These are phyloP conservation scores for Acronicta alni DNA, from an alignment of 2,888 invertebrate species.

Conservation along the genomic window DNA sequence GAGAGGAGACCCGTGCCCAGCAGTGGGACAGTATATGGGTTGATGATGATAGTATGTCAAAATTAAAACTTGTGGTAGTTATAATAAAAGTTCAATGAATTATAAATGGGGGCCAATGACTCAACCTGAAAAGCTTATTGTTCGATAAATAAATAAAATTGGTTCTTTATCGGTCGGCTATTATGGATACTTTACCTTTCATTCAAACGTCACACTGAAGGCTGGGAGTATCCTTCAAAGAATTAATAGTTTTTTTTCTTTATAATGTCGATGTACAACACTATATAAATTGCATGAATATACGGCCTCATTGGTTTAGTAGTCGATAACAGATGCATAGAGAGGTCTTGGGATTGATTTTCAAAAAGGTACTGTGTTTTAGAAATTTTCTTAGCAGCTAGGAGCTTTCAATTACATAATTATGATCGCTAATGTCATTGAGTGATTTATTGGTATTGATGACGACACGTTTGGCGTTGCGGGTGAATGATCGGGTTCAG, in stretches of 20 bases:
- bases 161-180: conserved; percentile 10
- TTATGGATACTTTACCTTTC: conserved; percentile 35
- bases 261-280: background rate
- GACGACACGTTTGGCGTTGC: too few relatives aligned
- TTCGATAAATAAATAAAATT: conserved; percentile 36
- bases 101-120: conserved; percentile 7
- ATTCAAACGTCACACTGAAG: conserved; percentile 38
- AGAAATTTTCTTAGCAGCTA: too few relatives aligned
- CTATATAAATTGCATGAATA: background rate
- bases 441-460: too few relatives aligned
- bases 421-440: too few relatives aligned
- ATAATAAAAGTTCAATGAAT: conserved; percentile 2
- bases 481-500: too few relatives aligned
- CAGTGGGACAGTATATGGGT: too few relatives aligned
- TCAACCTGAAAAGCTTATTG: conserved; percentile 19
- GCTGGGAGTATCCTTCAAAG: conserved; percentile 7
- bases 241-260: background rate
- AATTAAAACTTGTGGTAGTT: too few relatives aligned
- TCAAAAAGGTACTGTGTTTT: too few relatives aligned
- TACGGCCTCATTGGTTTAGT: background rate
- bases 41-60: too few relatives aligned
- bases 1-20: too few relatives aligned
- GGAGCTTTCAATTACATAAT: too few relatives aligned
- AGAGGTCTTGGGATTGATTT: too few relatives aligned
- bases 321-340: background rate